Percentiles rank a stretch among this genome's conserved stretches.
These are phyloP conservation scores for Leptobrachium leishanense DNA, from an alignment of 2,113 vertebrate genomes.

Conservation along the genomic window DNA sequence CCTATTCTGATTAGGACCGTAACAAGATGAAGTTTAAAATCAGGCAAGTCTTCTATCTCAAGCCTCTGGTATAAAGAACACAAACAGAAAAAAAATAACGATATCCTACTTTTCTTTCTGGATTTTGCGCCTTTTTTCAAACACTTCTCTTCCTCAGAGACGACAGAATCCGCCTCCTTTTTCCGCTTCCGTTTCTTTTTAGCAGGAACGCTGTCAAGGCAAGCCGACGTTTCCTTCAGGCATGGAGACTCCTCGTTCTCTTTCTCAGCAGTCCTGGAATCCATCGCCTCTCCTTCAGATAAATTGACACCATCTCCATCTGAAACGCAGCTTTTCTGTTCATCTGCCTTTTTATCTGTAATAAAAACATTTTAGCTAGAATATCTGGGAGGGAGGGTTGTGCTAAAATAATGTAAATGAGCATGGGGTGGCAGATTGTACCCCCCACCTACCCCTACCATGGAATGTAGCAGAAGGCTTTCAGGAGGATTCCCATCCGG, in stretches of 20 bases:
- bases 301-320: not conserved
- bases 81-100: not conserved
- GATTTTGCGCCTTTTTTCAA: slow-evolving; percentile 46
- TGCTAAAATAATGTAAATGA: no score
- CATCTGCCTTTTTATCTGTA: slow-evolving; percentile 10
- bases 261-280: slow-evolving; percentile 67
- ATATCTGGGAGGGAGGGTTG: no score
- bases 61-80: no score
- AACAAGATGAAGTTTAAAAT: no score
- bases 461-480: no score
- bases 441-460: no score
- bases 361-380: not conserved
- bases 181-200: slow-evolving; percentile 70
- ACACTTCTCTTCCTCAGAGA: not conserved
- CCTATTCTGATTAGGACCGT: no score
- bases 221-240: slow-evolving; percentile 54
- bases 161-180: slow-evolving; percentile 52
- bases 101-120: slow-evolving; percentile 59
- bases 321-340: not conserved
- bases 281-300: slow-evolving; percentile 60
- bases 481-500: no score
- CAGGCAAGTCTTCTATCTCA: no score
- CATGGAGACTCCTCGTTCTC: slow-evolving; percentile 75
- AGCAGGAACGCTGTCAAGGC: slow-evolving; percentile 50
- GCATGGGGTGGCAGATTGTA: no score